Base-by-base conservation (phyloP, 2,888 invertebrate species). In the Strigamia transsilvanica region DNA sequence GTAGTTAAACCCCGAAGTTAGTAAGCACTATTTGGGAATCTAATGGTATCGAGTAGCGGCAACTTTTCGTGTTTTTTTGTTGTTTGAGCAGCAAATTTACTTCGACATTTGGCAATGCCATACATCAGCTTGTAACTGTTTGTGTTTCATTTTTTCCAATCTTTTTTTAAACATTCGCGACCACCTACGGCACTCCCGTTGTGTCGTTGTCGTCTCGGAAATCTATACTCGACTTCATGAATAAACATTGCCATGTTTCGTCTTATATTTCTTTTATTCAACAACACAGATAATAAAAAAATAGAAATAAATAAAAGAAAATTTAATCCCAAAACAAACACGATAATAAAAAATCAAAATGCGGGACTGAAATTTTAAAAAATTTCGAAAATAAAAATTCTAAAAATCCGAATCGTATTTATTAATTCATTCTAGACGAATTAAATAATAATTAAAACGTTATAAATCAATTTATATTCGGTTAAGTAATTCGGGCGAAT, bases 121-220 rank as follows among this genome's bases (percentile, higher is more conserved):
- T 46, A 46, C 13, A 46, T 46, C 46, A 46, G 46, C 46, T 46
- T 46, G 46, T 46, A 46, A 46, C 46, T 46, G 46, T 46, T 46
- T 46, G 46, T 46, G 12, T 46, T 46, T 6, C 46, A 15, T 46
- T 46, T 46, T 46, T 46, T 46, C 10, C 10, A 6, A 6, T 46
- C 10, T 46, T 46, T 46, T 46, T 46, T 46, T 46, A 46, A 46
- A 46, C 46, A 46, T 46, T 46, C 12, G 46, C 15, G 46, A 15
- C 46, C 46, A 12, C 46, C 46, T 15, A 15, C 12, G 46, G 46
- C 46, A 12, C 46, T 46, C 46, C 2, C 46, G 46, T 46, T 15
- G 46, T 46, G 46, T 46, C 10, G 46, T 46, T 46, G 46, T 46
- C 4, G 46, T 46, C 46, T 46, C 46, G 46, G 46, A 46, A 46